phyloP scores from a whole-genome alignment of 1,140 invertebrate species.

The Drosophila ogumai region DNA sequence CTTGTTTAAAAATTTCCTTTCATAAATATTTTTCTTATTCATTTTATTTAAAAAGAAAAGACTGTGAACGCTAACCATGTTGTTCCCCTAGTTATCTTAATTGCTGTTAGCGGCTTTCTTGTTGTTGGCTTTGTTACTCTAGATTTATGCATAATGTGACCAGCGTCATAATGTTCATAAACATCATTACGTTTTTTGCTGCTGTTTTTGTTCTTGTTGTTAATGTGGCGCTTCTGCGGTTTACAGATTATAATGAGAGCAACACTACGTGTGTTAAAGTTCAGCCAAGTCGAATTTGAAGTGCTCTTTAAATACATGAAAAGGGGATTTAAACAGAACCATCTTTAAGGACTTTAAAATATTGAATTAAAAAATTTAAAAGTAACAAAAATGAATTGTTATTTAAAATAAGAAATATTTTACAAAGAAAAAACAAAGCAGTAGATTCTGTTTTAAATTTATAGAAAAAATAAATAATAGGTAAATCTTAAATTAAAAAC shows the following conservation, averaged over 20 bases:
- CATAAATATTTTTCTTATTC: not conserved
- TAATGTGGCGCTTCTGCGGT: conserved; percentile 43
- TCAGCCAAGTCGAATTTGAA: not conserved
- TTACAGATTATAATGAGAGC: conserved; percentile 29
- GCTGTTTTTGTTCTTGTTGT: conserved; percentile 33
- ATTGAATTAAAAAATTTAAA: too few species aligned
- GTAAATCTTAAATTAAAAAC: not conserved
- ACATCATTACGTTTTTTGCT: conserved; percentile 37
- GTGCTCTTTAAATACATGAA: not conserved
- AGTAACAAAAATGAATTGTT: not conserved
- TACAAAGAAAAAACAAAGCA: not conserved
- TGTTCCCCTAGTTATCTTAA: conserved; percentile 27
- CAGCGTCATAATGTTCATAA: conserved; percentile 63
- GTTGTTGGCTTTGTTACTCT: conserved; percentile 21
- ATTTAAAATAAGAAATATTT: not conserved
- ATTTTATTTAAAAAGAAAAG: not conserved
- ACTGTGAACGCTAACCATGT: not conserved
- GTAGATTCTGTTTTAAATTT: too few species aligned
- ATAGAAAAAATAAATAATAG: not conserved
- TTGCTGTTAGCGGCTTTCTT: conserved; percentile 17
- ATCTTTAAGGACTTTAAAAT: not conserved
- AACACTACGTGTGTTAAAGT: conserved; percentile 3
- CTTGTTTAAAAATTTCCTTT: not conserved
- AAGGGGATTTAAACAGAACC: not conserved
- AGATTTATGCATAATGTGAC: conserved; percentile 54